Base-by-base conservation (phyloP, 2,888 invertebrate species). In the Metalampra italica region DNA sequence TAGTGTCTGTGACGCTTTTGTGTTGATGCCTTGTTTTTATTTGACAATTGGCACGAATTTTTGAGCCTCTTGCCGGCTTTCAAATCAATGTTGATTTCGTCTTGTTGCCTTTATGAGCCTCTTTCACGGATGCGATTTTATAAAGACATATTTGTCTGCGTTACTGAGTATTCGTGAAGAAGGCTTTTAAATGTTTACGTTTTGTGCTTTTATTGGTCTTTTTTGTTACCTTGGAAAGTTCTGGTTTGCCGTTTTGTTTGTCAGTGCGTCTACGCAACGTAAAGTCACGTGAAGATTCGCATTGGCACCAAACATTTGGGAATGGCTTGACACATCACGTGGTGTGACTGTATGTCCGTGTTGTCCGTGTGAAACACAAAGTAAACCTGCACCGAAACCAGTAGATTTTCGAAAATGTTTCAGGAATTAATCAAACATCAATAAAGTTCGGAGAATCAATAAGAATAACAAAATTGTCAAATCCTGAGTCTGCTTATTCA, bases 181-280 rank as follows among this genome's bases (percentile, higher is more conserved):
- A 29, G 3, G 30, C 42, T 13, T 22, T 44, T 38, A 45, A 50
- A 46, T 30, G 43, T 46, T 46, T 51, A 37, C 45, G 41, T 43
- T 42, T 29, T 47, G 8, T 9, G 39, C 32, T 45, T 51, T 46
- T 37, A 29, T 45, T 14, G 37, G 36, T 39, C 29, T 22, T 13
- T 36, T 36, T 36, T 29, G 11, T 14, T 30, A 14, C n/a, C 2
- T 38, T 29, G 3, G 12, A 37, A 43, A 43, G 30, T 7, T 12
- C 29, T 13, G 13, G 9, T 50, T 53, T 53, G 9, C 13, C 15
- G 36, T 55, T 58, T 52, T 52, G 46, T 61, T 56, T 56, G 64
- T 66, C 82, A 84, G 85, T 81, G 84, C 85, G 88, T 87, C 86
- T 74, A 85, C 88, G 88, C 88, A 88, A 88, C 85, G 56, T 65